Conservation (phyloP, 2,888 invertebrate species). For the Osmoderma eremita region DNA sequence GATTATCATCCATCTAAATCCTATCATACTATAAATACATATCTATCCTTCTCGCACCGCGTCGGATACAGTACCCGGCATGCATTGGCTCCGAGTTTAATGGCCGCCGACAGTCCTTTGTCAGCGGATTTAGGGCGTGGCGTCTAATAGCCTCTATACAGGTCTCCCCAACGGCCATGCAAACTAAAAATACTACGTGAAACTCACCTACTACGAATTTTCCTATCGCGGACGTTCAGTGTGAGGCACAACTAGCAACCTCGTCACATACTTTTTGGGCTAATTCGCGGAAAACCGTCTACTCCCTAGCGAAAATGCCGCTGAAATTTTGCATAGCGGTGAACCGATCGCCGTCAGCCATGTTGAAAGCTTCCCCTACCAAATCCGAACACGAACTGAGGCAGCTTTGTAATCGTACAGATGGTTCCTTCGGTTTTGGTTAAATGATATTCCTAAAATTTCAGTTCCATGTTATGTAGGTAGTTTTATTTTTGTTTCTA, state of each 20-base stretch:
- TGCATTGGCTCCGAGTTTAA: slow-evolving; percentile 47
- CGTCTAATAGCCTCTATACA: slow-evolving; percentile 51
- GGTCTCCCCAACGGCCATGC: slow-evolving; percentile 37
- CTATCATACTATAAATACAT: slow-evolving; percentile 12
- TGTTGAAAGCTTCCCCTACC: slow-evolving; percentile 57
- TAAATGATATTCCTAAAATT: slow-evolving; percentile 37
- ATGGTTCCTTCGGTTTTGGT: slow-evolving; percentile 38
- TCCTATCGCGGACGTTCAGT: slow-evolving; percentile 4
- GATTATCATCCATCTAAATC: slow-evolving; percentile 40
- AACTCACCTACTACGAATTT: slow-evolving; percentile 31
- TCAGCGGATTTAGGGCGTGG: slow-evolving; percentile 60
- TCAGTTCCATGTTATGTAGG: slow-evolving; percentile 31
- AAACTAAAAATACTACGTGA: slow-evolving; percentile 21
- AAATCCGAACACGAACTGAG: slow-evolving; percentile 44
- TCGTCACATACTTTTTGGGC: slow-evolving; percentile 14
- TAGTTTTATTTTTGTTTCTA: slow-evolving; percentile 38
- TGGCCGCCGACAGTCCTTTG: slow-evolving; percentile 55
- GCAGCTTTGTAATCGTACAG: slow-evolving; percentile 36
- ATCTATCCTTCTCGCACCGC: slow-evolving; percentile 17
- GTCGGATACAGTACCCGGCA: slow-evolving; percentile 42
- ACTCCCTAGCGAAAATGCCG: slow-evolving; percentile 26
- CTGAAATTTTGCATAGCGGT: slow-evolving; percentile 25
- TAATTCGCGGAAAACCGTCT: slow-evolving; percentile 28
- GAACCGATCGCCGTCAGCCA: slow-evolving; percentile 53
- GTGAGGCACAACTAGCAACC: neutral